Evolutionary conservation across 2,797 vertebrate species (phyloP), one percentile per base, ranked within the genome.

Genomic region (Ciconia nigra): DNA sequence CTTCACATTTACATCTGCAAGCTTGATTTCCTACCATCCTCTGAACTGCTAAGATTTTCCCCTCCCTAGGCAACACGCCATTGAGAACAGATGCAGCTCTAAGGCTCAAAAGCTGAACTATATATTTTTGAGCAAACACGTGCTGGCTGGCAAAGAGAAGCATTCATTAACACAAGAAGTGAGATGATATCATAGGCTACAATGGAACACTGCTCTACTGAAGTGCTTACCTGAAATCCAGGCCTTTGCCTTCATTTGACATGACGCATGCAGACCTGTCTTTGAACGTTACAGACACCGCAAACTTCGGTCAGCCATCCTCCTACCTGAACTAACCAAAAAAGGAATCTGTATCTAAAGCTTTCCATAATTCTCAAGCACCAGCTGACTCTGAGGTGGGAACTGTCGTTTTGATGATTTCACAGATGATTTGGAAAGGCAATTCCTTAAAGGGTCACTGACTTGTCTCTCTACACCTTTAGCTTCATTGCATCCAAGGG

Each of bases 351-450:
- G 14, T 39, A 49, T 17, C 42, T 67, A 46, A 44, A 62, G 31
- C 72, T 63, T 78, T 79, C 70, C 6, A 15, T 21, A 92, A 29
- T 61, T 83, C 70, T 61, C 67, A 82, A 77, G 59, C 55, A 46
- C 20, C 31, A 82, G 51, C 37, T 89, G 83, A 76, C 77, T 63
- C 3, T 11, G 25, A 80, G 51, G 44, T 42, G 33, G 86, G 41
- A 96, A 59, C 62, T 87, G 93, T 91, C 88, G 84, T 59, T 84
- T 5, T 80, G 77, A 95, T 83, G 77, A 70, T 87, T 93, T 96
- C 83, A 95, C 81, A 80, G 78, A 79, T 37, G 47, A 95, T 62
- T 93, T 82, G 63, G 85, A 89, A 96, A 84, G 57, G 51, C 44
- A 79, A 10, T 94, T 95, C 31, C 79, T 87, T 76, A 41, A 90